Evolutionary conservation across 2,888 invertebrate genomes (phyloP), one percentile per base, ranked within the genome.

Genomic region (Cryptocephalus primarius): DNA sequence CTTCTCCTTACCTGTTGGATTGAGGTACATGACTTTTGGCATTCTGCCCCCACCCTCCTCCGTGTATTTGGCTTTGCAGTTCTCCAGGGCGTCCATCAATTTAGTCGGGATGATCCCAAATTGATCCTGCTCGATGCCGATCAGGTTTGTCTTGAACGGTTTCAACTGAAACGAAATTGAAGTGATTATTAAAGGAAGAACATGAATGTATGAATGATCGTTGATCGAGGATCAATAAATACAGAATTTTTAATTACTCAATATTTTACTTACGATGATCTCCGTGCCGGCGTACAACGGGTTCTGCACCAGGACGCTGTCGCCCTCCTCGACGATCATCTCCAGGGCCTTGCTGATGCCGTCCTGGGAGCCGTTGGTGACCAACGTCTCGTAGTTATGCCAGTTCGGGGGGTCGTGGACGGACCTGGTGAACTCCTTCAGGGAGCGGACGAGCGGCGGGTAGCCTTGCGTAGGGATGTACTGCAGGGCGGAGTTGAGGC

Each of bases 341-440:
- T 88, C 86, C 38, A 86, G 73, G 40, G 82, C 75, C 67, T 83
- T 84, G 68, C 82, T 82, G 48, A 88, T 76, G 8, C 83, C 88
- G 62, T 88, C 86, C 65, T 87, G 88, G 22, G 84, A 80, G 2
- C 88, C 89, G 54, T 79, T 78, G 4, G 85, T 85, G 31, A 88
- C 72, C 34, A 85, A 65, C 1, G 87, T 63, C 48, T 82, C 82
- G 1, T 78, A 72, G 2, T 75, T 70, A 1, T 76, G 69, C 75
- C 78, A 74, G 6, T 75, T 66, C 0, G 85, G 85, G 0, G 85
- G 84, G 0, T 76, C 72, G 61, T 88, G 88, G 9, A 79, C 66
- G 42, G 72, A 69, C 41, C 73, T 65, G 59, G 83, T 84, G 60
- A 85, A 77, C 39, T 76, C 73, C 50, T 79, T 77, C 9, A 88